Base-by-base conservation (phyloP, 2,888 invertebrate genomes). In the Macaria liturata region DNA sequence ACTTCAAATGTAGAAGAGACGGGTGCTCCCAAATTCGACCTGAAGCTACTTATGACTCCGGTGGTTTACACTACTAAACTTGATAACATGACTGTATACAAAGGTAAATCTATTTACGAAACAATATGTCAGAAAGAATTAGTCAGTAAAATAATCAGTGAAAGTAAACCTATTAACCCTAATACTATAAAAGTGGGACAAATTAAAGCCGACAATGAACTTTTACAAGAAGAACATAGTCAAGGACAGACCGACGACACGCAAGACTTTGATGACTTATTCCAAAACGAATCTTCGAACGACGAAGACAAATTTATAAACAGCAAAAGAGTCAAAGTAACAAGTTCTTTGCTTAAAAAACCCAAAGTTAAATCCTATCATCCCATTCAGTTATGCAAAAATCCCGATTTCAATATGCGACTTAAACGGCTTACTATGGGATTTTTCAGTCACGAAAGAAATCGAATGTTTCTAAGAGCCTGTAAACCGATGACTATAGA, bases 321-420 rank as follows among this genome's bases (percentile, higher is more conserved):
- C 4, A 61, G 61, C 42, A 64, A 67, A 48, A 77, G 59, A 67
- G 71, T 90, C 1, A 83, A 82, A 66, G 40, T 65, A 32, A 72
- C 81, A 0, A 89, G 83, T 69, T 72, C 73, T 58, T 66, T 89
- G 48, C 71, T 89, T 37, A 75, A 81, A 67, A 91, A 90, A 72
- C 90, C 88, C 1, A 76, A 70, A 62, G 71, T 72, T 53, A 78
- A 81, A n/a, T 71, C 57, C 3, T 91, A 91, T 49, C 80, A 84
- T 64, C 83, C 86, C 0, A 83, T 88, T 68, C 75, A 83, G 40
- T 54, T 91, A 4, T 88, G 88, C 59, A 90, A 88, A 70, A 91
- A 91, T 71, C 91, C 91, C 0, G 91, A 91, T 67, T 91, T 91
- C 52, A 91, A 91, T 61, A 88, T 86, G 4, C 72, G 84, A 37